Base-by-base conservation (phyloP, 1,140 invertebrate genomes). In the Anoplophora glabripennis region DNA sequence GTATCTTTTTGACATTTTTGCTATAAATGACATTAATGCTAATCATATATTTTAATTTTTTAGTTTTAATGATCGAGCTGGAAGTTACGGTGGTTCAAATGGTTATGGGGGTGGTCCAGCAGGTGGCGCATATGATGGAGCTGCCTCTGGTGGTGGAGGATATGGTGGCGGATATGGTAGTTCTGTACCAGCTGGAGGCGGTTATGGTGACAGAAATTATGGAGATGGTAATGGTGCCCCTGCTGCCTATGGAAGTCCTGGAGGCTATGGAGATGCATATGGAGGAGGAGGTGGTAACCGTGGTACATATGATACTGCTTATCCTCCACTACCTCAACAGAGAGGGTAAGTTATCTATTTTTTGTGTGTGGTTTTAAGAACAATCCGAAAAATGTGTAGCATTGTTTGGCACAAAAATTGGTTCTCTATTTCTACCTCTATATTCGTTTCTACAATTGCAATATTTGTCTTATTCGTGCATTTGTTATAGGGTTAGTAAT, bases 261-360 rank as follows among this genome's bases (percentile, higher is more conserved):
- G 51, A 12, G 49, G 47, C 12, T 42, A 44, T 34, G 56, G 49
- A 11, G 63, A 63, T 57, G 56, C 61, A 7, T 55, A 64, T 46
- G 68, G 56, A 38, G 48, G 44, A 18, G 56, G 42, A 9, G 55
- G 53, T n/a, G 57, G n/a, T 37, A 12, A 21, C 10, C 46, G 65
- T 10, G 57, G 66, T 46, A 63, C 66, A 14, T 67, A 71, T 48
- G 74, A 74, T 42, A 59, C 67, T 11, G 67, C 71, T 12, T 74
- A 75, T 62, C 72, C 74, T 11, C 72, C 73, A 38, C 46, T 75
- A 34, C 72, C 72, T 38, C 70, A 69, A 49, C 72, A 73, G 60
- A 62, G 74, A 64, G 69, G 72, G 72, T 74, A 68, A 74, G 71
- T 66, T 35, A 28, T 28, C 3, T 5, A 28, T 28, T 28, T 28